Evolutionary conservation across 2,113 vertebrate genomes (phyloP).

Genomic region (Tauraco erythrolophus): DNA sequence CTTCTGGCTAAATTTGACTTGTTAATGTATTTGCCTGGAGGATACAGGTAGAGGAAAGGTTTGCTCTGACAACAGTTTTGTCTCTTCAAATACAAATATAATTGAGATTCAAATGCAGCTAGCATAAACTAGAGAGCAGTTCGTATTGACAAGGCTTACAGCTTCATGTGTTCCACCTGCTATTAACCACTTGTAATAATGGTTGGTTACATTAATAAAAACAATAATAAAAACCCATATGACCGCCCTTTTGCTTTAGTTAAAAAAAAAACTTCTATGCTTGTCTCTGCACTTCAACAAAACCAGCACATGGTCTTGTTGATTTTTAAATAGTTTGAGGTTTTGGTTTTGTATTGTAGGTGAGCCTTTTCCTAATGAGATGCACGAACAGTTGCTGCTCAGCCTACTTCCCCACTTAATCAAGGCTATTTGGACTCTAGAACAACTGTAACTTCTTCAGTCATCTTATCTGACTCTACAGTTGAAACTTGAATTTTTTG

Average conservation of each 20-base stretch:
- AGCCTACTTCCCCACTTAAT: neutral
- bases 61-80: neutral
- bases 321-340: neutral
- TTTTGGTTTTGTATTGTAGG: neutral
- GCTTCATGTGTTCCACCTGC: neutral
- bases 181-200: neutral
- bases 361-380: neutral
- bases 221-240: neutral
- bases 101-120: neutral
- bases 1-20: neutral
- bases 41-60: neutral
- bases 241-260: neutral
- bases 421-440: neutral
- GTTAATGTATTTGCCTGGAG: neutral
- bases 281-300: neutral
- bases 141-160: neutral
- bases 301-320: neutral
- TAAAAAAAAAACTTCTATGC: neutral
- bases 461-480: neutral
- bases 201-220: neutral
- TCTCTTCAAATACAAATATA: neutral
- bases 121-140: neutral
- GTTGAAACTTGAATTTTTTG: neutral
- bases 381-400: neutral
- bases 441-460: neutral